A percentile compares a stretch with the other conserved stretches of the same genome.
These are phyloP conservation scores for Synergus gifuensis DNA, from an alignment of 2,888 invertebrate species.

Conservation along the genomic window DNA sequence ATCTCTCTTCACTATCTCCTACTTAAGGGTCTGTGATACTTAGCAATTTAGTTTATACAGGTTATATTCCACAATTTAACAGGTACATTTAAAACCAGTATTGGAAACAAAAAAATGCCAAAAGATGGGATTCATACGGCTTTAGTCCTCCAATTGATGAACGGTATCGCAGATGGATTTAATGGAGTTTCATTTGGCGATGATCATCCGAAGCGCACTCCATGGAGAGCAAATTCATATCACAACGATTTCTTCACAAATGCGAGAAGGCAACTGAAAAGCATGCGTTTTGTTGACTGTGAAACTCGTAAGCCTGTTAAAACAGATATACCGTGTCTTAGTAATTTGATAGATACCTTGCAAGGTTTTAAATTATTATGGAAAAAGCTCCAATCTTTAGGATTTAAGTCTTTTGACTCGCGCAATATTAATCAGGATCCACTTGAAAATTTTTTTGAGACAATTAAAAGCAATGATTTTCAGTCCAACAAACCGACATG, in stretches of 20 bases:
- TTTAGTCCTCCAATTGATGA: not conserved
- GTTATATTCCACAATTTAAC: too few species aligned
- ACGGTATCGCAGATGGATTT: not conserved
- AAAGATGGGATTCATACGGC: not conserved
- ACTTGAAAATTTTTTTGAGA: not conserved
- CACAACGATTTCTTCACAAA: not conserved
- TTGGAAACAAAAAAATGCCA: not conserved
- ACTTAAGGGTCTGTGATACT: too few species aligned
- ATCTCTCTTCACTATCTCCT: too few species aligned
- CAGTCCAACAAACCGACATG: not conserved
- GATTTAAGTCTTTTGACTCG: not conserved
- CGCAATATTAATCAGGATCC: not conserved
- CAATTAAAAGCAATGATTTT: not conserved
- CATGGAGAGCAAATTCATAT: not conserved
- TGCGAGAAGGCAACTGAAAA: not conserved
- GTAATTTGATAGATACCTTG: too few species aligned
- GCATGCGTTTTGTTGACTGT: not conserved
- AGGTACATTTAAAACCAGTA: not conserved
- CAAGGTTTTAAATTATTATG: too few species aligned
- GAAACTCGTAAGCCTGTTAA: not conserved
- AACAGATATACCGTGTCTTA: not conserved
- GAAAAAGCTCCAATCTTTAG: too few species aligned
- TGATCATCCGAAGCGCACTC: too few species aligned
- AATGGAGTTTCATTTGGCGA: not conserved
- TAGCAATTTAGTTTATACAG: too few species aligned